phyloP scores from a whole-genome alignment of 2,113 vertebrate genomes.

The Sinocyclocheilus maitianheensis region DNA sequence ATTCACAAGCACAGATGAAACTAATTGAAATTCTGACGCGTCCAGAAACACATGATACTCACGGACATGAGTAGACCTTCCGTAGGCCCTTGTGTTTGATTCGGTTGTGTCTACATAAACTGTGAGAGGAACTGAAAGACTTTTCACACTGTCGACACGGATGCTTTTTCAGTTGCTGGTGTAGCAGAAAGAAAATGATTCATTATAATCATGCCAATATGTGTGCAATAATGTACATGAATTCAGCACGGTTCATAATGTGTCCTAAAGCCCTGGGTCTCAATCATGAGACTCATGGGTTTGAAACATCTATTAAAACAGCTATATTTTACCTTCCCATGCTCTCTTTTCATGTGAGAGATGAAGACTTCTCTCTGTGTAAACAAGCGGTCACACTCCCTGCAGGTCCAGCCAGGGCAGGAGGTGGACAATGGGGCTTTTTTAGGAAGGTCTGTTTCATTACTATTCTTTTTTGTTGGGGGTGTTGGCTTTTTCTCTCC shows the following conservation, averaged over 20 bases:
- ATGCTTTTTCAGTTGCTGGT: slow-evolving; percentile 96
- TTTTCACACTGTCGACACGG: slow-evolving; percentile 96
- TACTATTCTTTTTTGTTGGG: slow-evolving; percentile 75
- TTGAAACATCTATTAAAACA: background rate
- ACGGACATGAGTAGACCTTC: slow-evolving; percentile 92
- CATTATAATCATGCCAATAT: too few relatives aligned
- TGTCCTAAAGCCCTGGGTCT: background rate
- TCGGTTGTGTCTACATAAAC: slow-evolving; percentile 93
- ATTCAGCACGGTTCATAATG: background rate
- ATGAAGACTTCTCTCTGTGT: slow-evolving; percentile 90
- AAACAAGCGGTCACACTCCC: slow-evolving; percentile 86
- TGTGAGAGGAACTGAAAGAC: slow-evolving; percentile 97
- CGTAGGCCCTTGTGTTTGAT: slow-evolving; percentile 96
- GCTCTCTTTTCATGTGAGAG: slow-evolving; percentile 90
- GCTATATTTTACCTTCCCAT: slow-evolving; percentile 83
- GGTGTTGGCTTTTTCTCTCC: slow-evolving; percentile 80
- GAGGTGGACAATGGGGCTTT: slow-evolving; percentile 61
- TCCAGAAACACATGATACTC: slow-evolving; percentile 70
- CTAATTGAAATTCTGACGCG: background rate
- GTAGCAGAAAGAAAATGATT: slow-evolving; percentile 44
- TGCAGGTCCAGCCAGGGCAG: slow-evolving; percentile 87
- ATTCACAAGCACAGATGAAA: background rate
- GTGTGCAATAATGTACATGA: background rate
- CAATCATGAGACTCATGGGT: background rate
- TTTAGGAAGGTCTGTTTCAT: slow-evolving; percentile 69